These are phyloP conservation scores for Parapsyche elsis DNA, from an alignment of 1,140 invertebrate genomes.

Conservation along the genomic window DNA sequence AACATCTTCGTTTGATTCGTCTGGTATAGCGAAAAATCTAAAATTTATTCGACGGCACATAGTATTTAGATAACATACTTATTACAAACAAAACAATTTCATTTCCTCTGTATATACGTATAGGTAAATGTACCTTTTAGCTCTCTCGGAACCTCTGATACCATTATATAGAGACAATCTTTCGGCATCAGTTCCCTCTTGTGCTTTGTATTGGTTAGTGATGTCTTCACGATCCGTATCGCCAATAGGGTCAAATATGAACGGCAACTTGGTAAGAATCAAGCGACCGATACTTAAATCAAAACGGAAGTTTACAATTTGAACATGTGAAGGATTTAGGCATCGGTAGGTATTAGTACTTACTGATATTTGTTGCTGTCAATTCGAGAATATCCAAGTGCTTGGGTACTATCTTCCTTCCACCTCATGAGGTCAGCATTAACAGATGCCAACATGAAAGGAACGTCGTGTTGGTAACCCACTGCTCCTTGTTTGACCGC, in stretches of 20 bases:
- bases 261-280: slow-evolving; percentile 82
- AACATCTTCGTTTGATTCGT: slow-evolving; percentile 71
- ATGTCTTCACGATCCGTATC: slow-evolving; percentile 78
- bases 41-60: neutral
- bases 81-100: no score
- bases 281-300: slow-evolving; percentile 75
- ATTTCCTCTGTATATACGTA: slow-evolving; percentile 20
- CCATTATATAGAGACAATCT: slow-evolving; percentile 76
- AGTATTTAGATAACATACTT: neutral
- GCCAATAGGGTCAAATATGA: slow-evolving; percentile 75
- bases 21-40: slow-evolving; percentile 72
- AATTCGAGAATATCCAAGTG: slow-evolving; percentile 72
- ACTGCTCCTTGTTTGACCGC: slow-evolving; percentile 79
- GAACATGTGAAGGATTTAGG: neutral
- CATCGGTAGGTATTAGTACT: slow-evolving; percentile 56
- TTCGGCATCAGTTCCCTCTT: slow-evolving; percentile 77
- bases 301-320: neutral
- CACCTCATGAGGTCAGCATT: slow-evolving; percentile 73
- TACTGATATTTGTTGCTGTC: slow-evolving; percentile 78
- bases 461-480: slow-evolving; percentile 75
- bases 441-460: slow-evolving; percentile 76
- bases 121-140: slow-evolving; percentile 66
- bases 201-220: slow-evolving; percentile 77
- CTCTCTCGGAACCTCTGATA: slow-evolving; percentile 71
- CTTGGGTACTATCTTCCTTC: slow-evolving; percentile 69